These are phyloP conservation scores for Serilophus lunatus DNA, from an alignment of 2,113 vertebrate species.

Conservation along the genomic window DNA sequence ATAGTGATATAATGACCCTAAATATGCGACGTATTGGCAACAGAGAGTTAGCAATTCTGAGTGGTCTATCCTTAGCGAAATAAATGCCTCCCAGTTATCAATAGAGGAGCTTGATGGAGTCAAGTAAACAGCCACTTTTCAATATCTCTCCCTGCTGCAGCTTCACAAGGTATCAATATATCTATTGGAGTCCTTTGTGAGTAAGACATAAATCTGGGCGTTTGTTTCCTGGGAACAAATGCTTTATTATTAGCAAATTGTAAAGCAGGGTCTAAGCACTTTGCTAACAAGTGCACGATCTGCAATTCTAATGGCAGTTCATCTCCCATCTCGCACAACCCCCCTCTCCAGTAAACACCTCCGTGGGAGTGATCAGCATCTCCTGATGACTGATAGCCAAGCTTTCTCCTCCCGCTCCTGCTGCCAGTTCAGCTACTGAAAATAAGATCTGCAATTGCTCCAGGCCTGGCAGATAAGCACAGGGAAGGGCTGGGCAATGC, in stretches of 20 bases:
- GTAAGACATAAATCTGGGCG: slow-evolving; percentile 28
- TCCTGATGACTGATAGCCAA: slow-evolving; percentile 8
- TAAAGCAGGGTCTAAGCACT: background rate
- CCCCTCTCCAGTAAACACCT: slow-evolving; percentile 36
- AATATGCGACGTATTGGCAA: slow-evolving; percentile 49
- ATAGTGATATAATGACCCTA: slow-evolving; percentile 53
- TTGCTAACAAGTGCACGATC: slow-evolving; percentile 34
- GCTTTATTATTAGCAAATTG: slow-evolving; percentile 46
- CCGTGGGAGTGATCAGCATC: slow-evolving; percentile 20
- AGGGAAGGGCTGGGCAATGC: background rate
- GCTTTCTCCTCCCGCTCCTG: background rate
- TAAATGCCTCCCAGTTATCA: slow-evolving; percentile 43
- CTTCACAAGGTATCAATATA: slow-evolving; percentile 55
- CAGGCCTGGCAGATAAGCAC: background rate
- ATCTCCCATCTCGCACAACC: background rate
- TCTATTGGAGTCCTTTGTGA: slow-evolving; percentile 46
- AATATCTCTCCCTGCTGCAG: background rate
- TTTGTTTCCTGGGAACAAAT: slow-evolving; percentile 42
- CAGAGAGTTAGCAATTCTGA: background rate
- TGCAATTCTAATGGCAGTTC: slow-evolving; percentile 52
- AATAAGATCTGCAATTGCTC: background rate
- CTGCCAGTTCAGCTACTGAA: background rate
- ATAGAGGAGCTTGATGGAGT: slow-evolving; percentile 34
- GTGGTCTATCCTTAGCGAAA: background rate
- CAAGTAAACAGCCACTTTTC: slow-evolving; percentile 1